Conservation (phyloP, 2,113 vertebrate species). For the Lamprotornis superbus region DNA sequence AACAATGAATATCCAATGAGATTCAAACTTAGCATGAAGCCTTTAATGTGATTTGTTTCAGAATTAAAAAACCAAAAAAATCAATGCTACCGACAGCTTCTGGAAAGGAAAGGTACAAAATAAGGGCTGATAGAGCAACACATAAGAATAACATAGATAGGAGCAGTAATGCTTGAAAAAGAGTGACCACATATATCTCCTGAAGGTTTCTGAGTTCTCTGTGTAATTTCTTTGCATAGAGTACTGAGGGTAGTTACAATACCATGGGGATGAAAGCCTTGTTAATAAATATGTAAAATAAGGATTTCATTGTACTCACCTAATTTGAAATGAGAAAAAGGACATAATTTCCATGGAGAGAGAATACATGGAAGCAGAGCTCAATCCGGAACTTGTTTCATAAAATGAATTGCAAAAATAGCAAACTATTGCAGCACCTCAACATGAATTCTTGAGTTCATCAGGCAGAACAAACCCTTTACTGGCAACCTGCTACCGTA, state of each 20-base stretch:
- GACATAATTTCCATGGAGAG: slow-evolving; percentile 65
- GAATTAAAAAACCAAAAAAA: not conserved
- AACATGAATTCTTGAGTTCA: not conserved
- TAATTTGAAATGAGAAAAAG: slow-evolving; percentile 72
- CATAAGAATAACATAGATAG: not conserved
- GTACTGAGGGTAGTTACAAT: slow-evolving; percentile 65
- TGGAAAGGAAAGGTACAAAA: not conserved
- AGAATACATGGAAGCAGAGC: slow-evolving; percentile 48
- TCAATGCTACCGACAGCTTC: not conserved
- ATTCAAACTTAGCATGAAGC: not conserved
- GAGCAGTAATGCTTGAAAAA: not conserved
- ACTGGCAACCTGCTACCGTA: not conserved
- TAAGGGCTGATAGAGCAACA: not conserved
- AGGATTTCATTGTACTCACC: slow-evolving; percentile 63
- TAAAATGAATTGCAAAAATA: slow-evolving; percentile 17
- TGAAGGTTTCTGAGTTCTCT: not conserved
- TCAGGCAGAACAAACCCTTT: not conserved
- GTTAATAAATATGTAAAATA: slow-evolving; percentile 78
- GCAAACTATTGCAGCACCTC: not conserved
- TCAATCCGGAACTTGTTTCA: slow-evolving; percentile 26
- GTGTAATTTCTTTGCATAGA: slow-evolving; percentile 33
- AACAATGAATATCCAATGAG: not conserved
- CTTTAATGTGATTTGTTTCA: not conserved
- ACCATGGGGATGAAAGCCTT: slow-evolving; percentile 63
- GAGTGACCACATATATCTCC: not conserved